A percentile compares a stretch with the other conserved stretches of the same genome.
Conservation (phyloP, 2,888 invertebrate genomes). For the Harpagoxenus sublaevis region DNA sequence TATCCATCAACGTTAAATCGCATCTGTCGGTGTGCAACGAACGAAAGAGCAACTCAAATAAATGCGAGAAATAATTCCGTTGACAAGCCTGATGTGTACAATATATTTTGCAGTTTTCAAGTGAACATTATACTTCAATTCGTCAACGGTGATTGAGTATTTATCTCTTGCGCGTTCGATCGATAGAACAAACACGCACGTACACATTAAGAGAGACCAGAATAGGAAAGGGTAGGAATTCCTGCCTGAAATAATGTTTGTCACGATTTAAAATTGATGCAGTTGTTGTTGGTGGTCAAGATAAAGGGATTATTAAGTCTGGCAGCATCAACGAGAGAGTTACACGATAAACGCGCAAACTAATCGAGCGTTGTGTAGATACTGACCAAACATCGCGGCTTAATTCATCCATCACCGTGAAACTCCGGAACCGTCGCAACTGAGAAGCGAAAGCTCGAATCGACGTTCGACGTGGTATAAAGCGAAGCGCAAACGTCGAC, state of each 20-base stretch:
- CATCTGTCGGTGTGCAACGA: not conserved
- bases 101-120: not conserved
- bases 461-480: slow-evolving; percentile 37
- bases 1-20: not conserved
- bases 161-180: not conserved
- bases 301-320: slow-evolving; percentile 14
- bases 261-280: not conserved
- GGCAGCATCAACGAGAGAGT: not conserved
- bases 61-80: slow-evolving; percentile 18
- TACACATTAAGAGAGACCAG: too few species aligned
- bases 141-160: slow-evolving; percentile 3
- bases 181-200: not conserved
- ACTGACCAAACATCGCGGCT: slow-evolving; percentile 44
- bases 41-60: not conserved
- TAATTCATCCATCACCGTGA: slow-evolving; percentile 41
- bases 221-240: not conserved
- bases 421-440: slow-evolving; percentile 40
- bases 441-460: slow-evolving; percentile 9
- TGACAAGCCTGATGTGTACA: not conserved
- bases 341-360: not conserved
- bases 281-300: not conserved
- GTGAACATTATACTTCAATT: not conserved
- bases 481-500: slow-evolving; percentile 24
- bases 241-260: slow-evolving; percentile 18
- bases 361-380: slow-evolving; percentile 30